Conservation (phyloP, 1,140 invertebrate species). For the Magallana angulata region DNA sequence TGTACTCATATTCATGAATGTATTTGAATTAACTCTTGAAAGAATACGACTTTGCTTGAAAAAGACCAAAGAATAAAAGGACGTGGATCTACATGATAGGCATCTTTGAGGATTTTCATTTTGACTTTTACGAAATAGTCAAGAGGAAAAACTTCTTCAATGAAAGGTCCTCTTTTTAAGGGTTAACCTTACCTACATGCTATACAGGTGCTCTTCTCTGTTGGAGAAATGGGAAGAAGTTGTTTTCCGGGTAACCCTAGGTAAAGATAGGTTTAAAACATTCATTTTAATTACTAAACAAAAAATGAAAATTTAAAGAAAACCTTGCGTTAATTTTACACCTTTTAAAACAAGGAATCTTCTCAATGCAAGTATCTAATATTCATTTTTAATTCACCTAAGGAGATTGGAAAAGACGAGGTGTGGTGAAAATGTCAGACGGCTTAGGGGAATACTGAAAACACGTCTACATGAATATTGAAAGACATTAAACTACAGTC, state of each 20-base stretch:
- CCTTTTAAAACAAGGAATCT: too few species aligned
- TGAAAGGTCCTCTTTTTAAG: background rate
- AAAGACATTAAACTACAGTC: background rate
- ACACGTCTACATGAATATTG: too few species aligned
- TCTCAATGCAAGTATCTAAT: too few species aligned
- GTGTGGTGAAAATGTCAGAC: too few species aligned
- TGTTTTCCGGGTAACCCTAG: background rate
- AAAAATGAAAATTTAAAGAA: too few species aligned
- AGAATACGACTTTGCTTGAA: background rate
- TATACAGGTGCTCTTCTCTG: background rate
- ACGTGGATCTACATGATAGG: background rate
- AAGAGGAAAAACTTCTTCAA: background rate
- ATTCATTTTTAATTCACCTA: too few species aligned
- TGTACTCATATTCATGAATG: too few species aligned
- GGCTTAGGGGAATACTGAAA: too few species aligned
- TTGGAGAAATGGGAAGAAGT: background rate
- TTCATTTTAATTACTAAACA: too few species aligned
- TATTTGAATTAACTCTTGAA: background rate
- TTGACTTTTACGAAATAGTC: background rate
- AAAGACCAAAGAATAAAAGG: conserved; percentile 2
- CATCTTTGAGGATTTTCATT: background rate
- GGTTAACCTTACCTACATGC: conserved; percentile 14
- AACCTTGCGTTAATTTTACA: too few species aligned
- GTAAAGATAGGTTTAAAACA: background rate
- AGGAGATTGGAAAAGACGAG: too few species aligned